These are phyloP conservation scores for Poecilia picta DNA, from an alignment of 2,797 vertebrate species.

Conservation along the genomic window DNA sequence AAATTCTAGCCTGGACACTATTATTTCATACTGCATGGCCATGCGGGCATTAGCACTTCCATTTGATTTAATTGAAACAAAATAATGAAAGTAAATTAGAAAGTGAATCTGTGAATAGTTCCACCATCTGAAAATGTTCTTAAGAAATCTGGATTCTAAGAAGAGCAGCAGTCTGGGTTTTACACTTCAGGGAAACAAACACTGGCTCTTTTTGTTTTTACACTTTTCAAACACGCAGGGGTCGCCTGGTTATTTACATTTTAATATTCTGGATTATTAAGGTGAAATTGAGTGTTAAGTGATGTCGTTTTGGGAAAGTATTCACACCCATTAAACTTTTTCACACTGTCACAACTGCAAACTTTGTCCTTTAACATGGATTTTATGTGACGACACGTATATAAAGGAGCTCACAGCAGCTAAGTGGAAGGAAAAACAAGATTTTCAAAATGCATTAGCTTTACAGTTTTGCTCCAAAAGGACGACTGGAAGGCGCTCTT, in stretches of 20 bases:
- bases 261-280: neutral
- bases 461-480: neutral
- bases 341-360: neutral
- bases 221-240: slow-evolving; percentile 13
- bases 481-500: neutral
- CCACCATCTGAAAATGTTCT: slow-evolving; percentile 49
- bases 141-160: slow-evolving; percentile 49
- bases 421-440: neutral
- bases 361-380: neutral
- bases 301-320: neutral
- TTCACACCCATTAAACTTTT: neutral
- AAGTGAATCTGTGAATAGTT: slow-evolving; percentile 77
- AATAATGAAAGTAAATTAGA: slow-evolving; percentile 75
- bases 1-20: slow-evolving; percentile 88
- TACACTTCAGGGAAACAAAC: slow-evolving; percentile 43
- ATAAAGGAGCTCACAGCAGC: neutral
- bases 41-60: slow-evolving; percentile 82
- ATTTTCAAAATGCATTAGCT: neutral
- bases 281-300: slow-evolving; percentile 4
- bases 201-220: slow-evolving; percentile 20
- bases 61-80: slow-evolving; percentile 79
- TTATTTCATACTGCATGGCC: slow-evolving; percentile 83
- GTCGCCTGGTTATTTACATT: slow-evolving; percentile 2
- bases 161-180: slow-evolving; percentile 33
- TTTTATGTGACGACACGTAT: neutral